Evolutionary conservation across 1,140 invertebrate species (phyloP).

Genomic region (Papilio polytes): DNA sequence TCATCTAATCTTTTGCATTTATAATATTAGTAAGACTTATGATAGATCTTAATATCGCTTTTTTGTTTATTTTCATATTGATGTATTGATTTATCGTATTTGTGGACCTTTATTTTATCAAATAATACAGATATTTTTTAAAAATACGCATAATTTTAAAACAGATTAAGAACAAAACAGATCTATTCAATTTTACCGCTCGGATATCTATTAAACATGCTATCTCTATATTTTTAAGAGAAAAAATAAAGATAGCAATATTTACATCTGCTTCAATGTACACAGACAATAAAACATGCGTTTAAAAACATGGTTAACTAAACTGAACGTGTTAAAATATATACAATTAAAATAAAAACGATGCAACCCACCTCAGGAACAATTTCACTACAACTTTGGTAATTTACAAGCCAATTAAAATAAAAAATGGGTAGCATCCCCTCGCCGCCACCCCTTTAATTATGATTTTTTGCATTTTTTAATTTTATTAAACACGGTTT

Average conservation of each 20-base stretch:
- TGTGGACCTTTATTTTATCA: too few species aligned
- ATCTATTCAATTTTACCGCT: too few species aligned
- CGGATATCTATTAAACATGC: too few species aligned
- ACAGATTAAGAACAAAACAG: too few species aligned
- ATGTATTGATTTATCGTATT: not conserved
- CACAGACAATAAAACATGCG: not conserved
- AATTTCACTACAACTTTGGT: constrained; percentile 77
- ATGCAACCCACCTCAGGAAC: constrained; percentile 46
- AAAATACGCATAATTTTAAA: too few species aligned
- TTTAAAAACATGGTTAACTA: constrained; percentile 23
- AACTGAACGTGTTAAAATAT: constrained; percentile 46
- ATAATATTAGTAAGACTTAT: too few species aligned
- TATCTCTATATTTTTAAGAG: too few species aligned
- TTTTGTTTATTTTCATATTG: not conserved
- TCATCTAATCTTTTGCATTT: too few species aligned
- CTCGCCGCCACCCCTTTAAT: constrained; percentile 74
- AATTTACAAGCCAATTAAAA: constrained; percentile 82
- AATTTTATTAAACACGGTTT: constrained; percentile 72
- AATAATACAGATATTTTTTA: too few species aligned
- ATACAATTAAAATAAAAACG: constrained; percentile 54
- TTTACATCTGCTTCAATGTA: not conserved
- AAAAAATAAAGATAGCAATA: too few species aligned
- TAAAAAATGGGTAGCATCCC: constrained; percentile 78
- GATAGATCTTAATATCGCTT: not conserved
- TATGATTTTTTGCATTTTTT: constrained; percentile 81